Conservation (phyloP, 2,113 vertebrate species). For the Eleginops maclovinus region DNA sequence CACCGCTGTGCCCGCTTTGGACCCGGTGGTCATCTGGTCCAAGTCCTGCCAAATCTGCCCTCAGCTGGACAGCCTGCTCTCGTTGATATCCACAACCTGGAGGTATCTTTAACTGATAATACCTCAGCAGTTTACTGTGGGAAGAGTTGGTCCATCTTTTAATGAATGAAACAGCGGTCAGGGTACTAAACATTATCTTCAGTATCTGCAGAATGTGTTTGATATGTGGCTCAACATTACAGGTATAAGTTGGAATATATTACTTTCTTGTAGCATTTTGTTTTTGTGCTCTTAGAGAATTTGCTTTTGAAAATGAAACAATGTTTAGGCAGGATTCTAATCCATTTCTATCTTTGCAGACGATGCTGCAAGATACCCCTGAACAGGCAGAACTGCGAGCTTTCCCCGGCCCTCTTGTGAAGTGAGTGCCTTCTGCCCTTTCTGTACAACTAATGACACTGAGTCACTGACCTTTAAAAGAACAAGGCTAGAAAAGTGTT, state of each 20-base stretch:
- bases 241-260: not conserved
- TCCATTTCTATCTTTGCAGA: constrained; percentile 79
- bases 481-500: not conserved
- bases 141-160: not conserved
- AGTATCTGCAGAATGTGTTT: not conserved
- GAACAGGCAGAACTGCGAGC: constrained; percentile 92
- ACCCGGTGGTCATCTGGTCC: constrained; percentile 93
- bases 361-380: constrained; percentile 88
- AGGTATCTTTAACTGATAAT: constrained; percentile 81
- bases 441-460: not conserved
- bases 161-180: not conserved
- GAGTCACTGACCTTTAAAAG: not conserved
- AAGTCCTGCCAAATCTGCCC: constrained; percentile 94
- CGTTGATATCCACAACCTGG: constrained; percentile 94
- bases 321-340: not conserved
- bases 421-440: constrained; percentile 81
- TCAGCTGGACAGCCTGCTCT: constrained; percentile 96
- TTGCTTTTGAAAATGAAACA: not conserved
- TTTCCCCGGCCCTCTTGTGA: constrained; percentile 95
- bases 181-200: not conserved
- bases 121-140: not conserved
- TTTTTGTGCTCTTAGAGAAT: not conserved
- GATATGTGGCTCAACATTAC: not conserved
- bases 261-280: not conserved
- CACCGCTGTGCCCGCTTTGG: constrained; percentile 95